phyloP scores from a whole-genome alignment of 2,113 vertebrate genomes.

The Hippocampus barbouri region DNA sequence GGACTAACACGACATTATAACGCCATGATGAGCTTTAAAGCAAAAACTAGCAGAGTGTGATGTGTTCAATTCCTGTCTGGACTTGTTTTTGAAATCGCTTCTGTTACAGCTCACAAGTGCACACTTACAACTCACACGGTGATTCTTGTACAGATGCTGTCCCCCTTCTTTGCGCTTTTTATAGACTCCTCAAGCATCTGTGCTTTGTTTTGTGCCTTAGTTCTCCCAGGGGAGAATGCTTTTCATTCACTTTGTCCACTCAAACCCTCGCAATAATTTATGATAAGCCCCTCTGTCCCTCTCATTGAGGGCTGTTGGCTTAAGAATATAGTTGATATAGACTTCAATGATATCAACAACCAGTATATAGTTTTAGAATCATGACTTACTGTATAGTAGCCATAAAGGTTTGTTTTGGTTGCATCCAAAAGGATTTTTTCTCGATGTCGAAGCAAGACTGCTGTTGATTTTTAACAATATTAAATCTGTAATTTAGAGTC shows the following conservation, averaged over 20 bases:
- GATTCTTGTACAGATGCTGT: background rate
- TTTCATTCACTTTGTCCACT: constrained; percentile 1
- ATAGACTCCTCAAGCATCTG: background rate
- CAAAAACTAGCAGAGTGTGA: background rate
- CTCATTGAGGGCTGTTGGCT: background rate
- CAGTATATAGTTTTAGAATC: background rate
- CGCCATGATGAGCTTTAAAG: background rate
- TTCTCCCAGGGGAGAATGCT: too few relatives aligned
- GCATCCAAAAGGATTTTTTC: background rate
- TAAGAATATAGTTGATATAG: background rate
- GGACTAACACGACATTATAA: background rate
- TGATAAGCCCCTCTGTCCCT: background rate
- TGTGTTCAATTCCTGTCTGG: background rate
- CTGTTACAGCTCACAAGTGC: background rate
- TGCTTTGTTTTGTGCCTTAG: background rate
- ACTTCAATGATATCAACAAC: background rate
- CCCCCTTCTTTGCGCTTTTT: background rate
- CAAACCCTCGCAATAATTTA: background rate
- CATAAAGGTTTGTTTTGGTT: background rate
- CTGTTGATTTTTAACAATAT: too few relatives aligned
- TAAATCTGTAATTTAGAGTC: too few relatives aligned
- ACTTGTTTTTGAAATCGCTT: background rate
- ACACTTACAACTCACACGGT: background rate
- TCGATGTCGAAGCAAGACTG: too few relatives aligned
- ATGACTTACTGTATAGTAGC: background rate